Base-by-base conservation (phyloP, 37 sponge, comb jelly and placozoan species). In the Halisarca cf. caerulea region DNA sequence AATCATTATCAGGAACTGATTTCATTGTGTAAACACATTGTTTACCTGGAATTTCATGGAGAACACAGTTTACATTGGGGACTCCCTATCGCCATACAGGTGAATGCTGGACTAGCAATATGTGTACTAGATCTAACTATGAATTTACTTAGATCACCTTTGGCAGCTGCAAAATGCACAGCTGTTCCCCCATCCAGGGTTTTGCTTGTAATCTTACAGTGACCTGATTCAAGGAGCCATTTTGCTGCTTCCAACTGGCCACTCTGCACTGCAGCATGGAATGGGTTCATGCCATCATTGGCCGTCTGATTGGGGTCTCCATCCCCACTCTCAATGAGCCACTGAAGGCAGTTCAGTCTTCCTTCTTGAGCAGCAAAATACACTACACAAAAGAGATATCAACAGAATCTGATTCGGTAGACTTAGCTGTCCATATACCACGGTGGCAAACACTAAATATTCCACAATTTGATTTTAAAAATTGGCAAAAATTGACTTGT, bases 321-420 rank as follows among this genome's bases (percentile, higher is more conserved):
- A 0, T 66, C 36, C 8, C 54, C 88, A 21, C 40, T 32, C 27
- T 85, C 82, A 25, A 91, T 87, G 23, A 96, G 90, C 86, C 89
- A 96, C 61, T 86, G 81, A 27, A 96, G 83, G 75, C 91, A 92
- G 57, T 89, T 89, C 57, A 93, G 69, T 72, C 89, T 93, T 11
- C 96, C 96, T 61, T 96, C 96, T 78, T 96, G 96, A 24, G 96
- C 96, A 34, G 96, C 96, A 81, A 86, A 96, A 79, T 96, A 96
- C 24, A 91, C 96, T 91, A 44, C 18, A 59, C 34, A 25, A 66
- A 21, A 37, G n/a, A 51, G n/a, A n/a, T n/a, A n/a, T n/a, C n/a
- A n/a, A n/a, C n/a, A n/a, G n/a, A n/a, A n/a, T n/a, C n/a, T n/a
- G n/a, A n/a, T n/a, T n/a, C n/a, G n/a, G n/a, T n/a, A n/a, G n/a